Evolutionary conservation across 2,113 vertebrate species (phyloP).

Genomic region (Natator depressus): DNA sequence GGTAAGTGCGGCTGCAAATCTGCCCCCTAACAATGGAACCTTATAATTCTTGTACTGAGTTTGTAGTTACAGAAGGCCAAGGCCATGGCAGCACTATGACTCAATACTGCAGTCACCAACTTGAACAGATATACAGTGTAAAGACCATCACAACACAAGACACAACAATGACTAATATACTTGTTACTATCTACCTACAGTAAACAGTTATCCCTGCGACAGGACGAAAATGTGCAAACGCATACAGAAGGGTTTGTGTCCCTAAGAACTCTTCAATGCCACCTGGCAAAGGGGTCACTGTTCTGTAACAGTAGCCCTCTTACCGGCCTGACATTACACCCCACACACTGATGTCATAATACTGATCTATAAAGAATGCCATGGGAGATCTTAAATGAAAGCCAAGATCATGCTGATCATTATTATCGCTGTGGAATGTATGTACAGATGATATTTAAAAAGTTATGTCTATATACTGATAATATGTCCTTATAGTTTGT

Average conservation of each 20-base stretch:
- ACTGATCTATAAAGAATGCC: background rate
- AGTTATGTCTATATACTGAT: background rate
- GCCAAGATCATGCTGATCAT: background rate
- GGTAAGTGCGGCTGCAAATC: background rate
- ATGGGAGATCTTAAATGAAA: background rate
- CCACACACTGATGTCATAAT: background rate
- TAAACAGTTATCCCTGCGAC: background rate
- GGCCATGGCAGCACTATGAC: background rate
- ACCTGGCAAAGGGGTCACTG: background rate
- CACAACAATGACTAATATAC: background rate
- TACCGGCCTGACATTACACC: background rate
- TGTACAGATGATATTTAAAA: background rate
- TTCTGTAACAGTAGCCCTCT: background rate
- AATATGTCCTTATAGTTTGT: background rate
- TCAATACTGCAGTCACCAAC: background rate
- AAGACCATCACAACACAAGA: background rate
- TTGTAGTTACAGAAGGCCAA: background rate
- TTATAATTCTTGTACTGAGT: accelerated
- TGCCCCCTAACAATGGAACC: background rate
- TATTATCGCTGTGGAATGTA: background rate
- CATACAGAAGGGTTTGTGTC: background rate
- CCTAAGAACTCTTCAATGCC: background rate
- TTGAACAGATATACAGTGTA: background rate
- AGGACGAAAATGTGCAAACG: background rate
- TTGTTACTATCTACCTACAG: background rate